These are phyloP conservation scores for Charanyca ferruginea DNA, from an alignment of 2,888 invertebrate species.

Conservation along the genomic window DNA sequence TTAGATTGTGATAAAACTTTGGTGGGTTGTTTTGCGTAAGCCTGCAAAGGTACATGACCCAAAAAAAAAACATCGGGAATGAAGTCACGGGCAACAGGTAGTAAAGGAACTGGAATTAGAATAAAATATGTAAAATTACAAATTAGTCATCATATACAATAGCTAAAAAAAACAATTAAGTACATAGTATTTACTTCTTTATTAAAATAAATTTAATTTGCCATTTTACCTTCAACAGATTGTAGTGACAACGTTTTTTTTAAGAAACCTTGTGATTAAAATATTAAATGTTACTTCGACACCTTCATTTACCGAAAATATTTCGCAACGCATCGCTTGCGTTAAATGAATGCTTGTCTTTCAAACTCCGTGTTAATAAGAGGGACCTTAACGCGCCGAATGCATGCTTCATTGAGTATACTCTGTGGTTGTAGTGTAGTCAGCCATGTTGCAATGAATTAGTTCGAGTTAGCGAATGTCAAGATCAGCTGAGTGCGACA, in stretches of 20 bases:
- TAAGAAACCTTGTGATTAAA: constrained; percentile 51
- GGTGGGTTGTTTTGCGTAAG: too few relatives aligned
- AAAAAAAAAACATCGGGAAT: too few relatives aligned
- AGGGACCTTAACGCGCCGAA: constrained; percentile 72
- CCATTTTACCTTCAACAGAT: neutral
- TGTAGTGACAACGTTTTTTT: constrained; percentile 1
- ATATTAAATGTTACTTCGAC: constrained; percentile 19
- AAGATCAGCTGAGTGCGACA: constrained; percentile 65
- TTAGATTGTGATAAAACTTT: too few relatives aligned
- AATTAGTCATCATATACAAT: too few relatives aligned
- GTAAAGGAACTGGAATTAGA: too few relatives aligned
- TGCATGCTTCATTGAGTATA: constrained; percentile 72
- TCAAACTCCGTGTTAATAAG: constrained; percentile 75
- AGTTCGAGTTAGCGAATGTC: constrained; percentile 73
- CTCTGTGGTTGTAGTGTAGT: constrained; percentile 9
- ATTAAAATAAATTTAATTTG: neutral
- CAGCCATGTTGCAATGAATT: constrained; percentile 71
- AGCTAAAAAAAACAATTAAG: too few relatives aligned
- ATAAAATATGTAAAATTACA: too few relatives aligned
- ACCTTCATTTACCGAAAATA: constrained; percentile 46
- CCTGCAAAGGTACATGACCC: too few relatives aligned
- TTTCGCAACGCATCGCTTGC: constrained; percentile 66
- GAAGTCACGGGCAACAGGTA: too few relatives aligned
- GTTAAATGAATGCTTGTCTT: constrained; percentile 59
- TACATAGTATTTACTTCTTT: neutral